Conservation (phyloP, 64 coral and sea anemone genomes). For the Hydrozoanthus tunicans region DNA sequence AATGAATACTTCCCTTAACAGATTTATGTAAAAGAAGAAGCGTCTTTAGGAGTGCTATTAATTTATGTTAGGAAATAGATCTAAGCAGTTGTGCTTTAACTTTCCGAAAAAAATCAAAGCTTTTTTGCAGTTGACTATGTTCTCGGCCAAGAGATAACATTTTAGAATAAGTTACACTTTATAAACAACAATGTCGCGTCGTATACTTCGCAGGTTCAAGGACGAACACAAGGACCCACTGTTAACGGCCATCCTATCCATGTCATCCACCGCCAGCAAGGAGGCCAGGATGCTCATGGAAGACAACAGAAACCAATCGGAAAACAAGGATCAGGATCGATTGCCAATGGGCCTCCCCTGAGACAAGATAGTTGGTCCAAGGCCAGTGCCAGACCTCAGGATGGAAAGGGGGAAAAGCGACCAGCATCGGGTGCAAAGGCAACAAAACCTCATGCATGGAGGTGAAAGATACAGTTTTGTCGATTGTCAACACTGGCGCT, state of each 20-base stretch:
- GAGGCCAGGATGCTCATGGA: constrained; percentile 18
- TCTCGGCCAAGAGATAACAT: too few relatives aligned
- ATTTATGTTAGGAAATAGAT: too few relatives aligned
- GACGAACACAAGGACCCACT: constrained; percentile 18
- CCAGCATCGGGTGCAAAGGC: constrained; percentile 25
- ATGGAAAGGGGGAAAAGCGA: constrained; percentile 45
- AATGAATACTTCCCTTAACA: too few relatives aligned
- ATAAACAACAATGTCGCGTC: too few relatives aligned
- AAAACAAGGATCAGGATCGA: background rate
- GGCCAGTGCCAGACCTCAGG: background rate
- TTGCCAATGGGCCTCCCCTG: constrained; percentile 38
- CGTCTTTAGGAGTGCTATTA: too few relatives aligned
- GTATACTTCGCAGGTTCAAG: constrained; percentile 17
- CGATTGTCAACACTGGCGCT: too few relatives aligned
- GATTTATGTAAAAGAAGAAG: too few relatives aligned
- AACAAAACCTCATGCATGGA: constrained; percentile 20
- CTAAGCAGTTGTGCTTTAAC: too few relatives aligned
- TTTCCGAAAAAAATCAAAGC: too few relatives aligned
- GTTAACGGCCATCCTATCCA: constrained; percentile 25
- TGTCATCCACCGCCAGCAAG: background rate
- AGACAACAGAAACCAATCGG: constrained; percentile 28
- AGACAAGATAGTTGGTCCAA: constrained; percentile 41
- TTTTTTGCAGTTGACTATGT: background rate
- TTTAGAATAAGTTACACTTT: too few relatives aligned
- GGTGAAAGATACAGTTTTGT: background rate